Evolutionary conservation across 2,113 vertebrate genomes (phyloP), one percentile per base, ranked within the genome.

Genomic region (Recurvirostra avosetta): DNA sequence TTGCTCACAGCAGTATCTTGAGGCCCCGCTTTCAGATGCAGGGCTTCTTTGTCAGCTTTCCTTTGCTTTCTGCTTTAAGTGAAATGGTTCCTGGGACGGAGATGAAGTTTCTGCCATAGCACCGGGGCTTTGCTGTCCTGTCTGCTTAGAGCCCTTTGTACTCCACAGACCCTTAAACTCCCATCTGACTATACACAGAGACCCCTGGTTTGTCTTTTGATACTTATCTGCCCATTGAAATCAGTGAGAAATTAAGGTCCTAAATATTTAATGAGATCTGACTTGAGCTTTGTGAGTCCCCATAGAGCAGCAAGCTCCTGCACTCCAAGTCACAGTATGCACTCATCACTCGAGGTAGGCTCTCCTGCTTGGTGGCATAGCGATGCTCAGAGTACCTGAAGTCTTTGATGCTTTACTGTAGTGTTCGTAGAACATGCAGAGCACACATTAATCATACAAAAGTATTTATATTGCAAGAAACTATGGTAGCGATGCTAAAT

Each of bases 291-390:
- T 5, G 1, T 29, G 36, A 52, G 45, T 73, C 34, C 40, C 32
- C 11, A 0, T 15, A 58, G 27, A 65, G 32, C n/a, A 68, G 29
- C 1, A 3, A 86, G 32, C 49, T 79, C 59, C 67, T 80, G 43
- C 63, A 47, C 0, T 0, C 2, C 0, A 5, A 8, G 53, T 67
- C 47, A 20, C 30, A 49, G 30, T 2, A 1, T 63, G 32, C 23
- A 16, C 25, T 45, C 3, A 1, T 25, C 0, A 2, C 43, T 68
- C 16, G 7, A 43, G 38, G 7, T 2, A 36, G 52, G 34, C 21
- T 75, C 7, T 71, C 27, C 58, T 62, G 23, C 56, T 77, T 71
- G 22, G 65, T 91, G 56, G 5, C n/a, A 41, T 49, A 7, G 7
- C 5, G 4, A 11, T 47, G 49, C 4, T 67, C 0, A 0, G 29